A percentile compares a stretch with the other conserved stretches of the same genome.
Evolutionary conservation across 2,888 invertebrate genomes (phyloP).

Genomic region (Halictus quadricinctus): DNA sequence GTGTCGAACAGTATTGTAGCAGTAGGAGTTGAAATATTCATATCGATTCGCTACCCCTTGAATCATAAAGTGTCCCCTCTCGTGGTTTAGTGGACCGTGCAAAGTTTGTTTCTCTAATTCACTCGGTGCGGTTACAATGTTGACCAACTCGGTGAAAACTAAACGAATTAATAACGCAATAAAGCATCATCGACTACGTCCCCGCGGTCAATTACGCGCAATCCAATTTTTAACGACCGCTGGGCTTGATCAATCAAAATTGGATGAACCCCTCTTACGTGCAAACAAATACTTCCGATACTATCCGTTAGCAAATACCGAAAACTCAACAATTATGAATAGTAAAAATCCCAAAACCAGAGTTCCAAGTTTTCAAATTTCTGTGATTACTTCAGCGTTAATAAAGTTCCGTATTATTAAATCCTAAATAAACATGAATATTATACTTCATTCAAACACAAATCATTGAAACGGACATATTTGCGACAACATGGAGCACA

Average conservation of each 20-base stretch:
- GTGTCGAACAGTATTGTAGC: not conserved
- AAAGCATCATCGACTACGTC: not conserved
- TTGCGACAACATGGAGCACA: no score
- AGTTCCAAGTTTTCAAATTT: not conserved
- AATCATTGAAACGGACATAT: not conserved
- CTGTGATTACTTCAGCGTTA: not conserved
- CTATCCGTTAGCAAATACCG: not conserved
- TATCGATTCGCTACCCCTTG: not conserved
- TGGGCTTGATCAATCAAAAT: not conserved
- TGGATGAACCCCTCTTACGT: not conserved
- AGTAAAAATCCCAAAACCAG: not conserved
- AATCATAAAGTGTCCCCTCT: not conserved
- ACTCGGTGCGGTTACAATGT: not conserved
- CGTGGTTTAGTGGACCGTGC: not conserved
- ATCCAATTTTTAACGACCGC: not conserved
- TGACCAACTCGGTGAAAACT: not conserved
- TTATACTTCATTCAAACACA: not conserved
- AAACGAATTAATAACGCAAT: slow-evolving; percentile 16
- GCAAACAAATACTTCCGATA: not conserved
- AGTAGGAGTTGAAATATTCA: not conserved
- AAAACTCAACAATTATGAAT: not conserved
- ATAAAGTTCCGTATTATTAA: not conserved
- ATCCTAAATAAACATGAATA: not conserved
- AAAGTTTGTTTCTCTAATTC: slow-evolving; percentile 12
- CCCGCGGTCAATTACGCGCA: not conserved